These are phyloP conservation scores for Drosophila cracens DNA, from an alignment of 2,888 invertebrate species.

Conservation along the genomic window DNA sequence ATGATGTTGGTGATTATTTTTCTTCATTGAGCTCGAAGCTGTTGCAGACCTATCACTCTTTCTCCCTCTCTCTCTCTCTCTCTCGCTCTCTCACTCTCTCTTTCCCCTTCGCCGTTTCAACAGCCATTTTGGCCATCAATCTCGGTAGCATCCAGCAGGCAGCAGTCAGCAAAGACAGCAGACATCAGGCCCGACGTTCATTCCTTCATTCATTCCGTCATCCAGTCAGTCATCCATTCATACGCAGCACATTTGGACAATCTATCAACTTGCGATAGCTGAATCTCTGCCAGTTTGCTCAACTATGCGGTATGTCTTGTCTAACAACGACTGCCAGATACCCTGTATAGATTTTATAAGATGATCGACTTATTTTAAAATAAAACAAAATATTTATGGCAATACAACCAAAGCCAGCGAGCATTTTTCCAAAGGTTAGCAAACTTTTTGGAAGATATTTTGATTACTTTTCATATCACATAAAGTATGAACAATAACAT, in stretches of 20 bases:
- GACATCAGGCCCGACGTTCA: slow-evolving; percentile 34
- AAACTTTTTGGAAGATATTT: not conserved
- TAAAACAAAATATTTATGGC: not conserved
- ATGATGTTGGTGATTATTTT: slow-evolving; percentile 84
- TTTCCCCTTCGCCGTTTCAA: slow-evolving; percentile 66
- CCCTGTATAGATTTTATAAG: not conserved
- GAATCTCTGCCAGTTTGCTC: slow-evolving; percentile 21
- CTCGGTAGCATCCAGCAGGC: slow-evolving; percentile 66
- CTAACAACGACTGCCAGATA: not conserved
- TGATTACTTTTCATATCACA: not conserved
- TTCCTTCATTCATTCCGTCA: slow-evolving; percentile 52
- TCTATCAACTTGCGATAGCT: slow-evolving; percentile 61
- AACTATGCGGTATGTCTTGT: not conserved
- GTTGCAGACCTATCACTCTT: slow-evolving; percentile 19
- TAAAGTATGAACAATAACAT: not conserved
- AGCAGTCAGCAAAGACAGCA: slow-evolving; percentile 29
- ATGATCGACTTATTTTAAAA: rapidly evolving
- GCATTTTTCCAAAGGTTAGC: not conserved
- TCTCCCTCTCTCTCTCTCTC: slow-evolving; percentile 13
- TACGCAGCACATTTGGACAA: slow-evolving; percentile 71
- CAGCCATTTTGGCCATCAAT: slow-evolving; percentile 78
- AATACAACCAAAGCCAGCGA: no score
- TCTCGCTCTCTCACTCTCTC: slow-evolving; percentile 11
- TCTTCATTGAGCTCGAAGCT: slow-evolving; percentile 81
- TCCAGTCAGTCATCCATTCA: slow-evolving; percentile 44